A percentile compares a stretch with the other conserved stretches of the same genome.
Evolutionary conservation across 2,113 vertebrate species (phyloP).

Genomic region (Dromiciops gliroides): DNA sequence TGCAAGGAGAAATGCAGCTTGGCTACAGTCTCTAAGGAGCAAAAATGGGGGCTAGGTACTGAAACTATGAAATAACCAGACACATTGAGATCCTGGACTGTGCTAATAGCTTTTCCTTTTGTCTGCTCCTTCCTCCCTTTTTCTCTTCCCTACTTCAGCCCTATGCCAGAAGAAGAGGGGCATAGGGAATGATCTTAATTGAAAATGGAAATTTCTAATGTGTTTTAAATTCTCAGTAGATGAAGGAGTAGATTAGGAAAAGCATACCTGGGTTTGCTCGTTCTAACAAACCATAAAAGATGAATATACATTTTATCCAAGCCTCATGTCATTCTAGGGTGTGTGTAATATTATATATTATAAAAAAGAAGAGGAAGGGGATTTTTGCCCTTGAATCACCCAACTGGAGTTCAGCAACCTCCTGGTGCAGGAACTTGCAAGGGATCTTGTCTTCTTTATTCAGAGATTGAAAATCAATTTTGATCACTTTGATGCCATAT

Average conservation of each 20-base stretch:
- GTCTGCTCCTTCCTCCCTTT: not conserved
- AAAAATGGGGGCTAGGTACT: conserved; percentile 33
- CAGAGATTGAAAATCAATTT: not conserved
- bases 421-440: not conserved
- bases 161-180: conserved; percentile 22
- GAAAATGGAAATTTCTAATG: conserved; percentile 50
- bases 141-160: not conserved
- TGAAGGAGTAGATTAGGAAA: conserved; percentile 13
- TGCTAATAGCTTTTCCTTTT: conserved; percentile 60
- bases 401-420: not conserved
- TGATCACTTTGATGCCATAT: not conserved
- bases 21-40: conserved; percentile 37
- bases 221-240: conserved; percentile 57
- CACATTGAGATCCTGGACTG: conserved; percentile 33
- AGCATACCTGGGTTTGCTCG: conserved; percentile 17
- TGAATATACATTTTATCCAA: not conserved
- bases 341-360: not conserved
- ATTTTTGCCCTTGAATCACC: not conserved
- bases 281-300: not conserved
- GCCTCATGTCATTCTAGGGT: not conserved
- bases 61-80: conserved; percentile 40
- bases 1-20: conserved; percentile 50
- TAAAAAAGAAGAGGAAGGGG: not conserved
- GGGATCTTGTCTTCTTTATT: not conserved
- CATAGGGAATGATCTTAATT: conserved; percentile 51